Evolutionary conservation across 2,113 vertebrate species (phyloP), one percentile per base, ranked within the genome.

Genomic region (Nycticorax nycticorax): DNA sequence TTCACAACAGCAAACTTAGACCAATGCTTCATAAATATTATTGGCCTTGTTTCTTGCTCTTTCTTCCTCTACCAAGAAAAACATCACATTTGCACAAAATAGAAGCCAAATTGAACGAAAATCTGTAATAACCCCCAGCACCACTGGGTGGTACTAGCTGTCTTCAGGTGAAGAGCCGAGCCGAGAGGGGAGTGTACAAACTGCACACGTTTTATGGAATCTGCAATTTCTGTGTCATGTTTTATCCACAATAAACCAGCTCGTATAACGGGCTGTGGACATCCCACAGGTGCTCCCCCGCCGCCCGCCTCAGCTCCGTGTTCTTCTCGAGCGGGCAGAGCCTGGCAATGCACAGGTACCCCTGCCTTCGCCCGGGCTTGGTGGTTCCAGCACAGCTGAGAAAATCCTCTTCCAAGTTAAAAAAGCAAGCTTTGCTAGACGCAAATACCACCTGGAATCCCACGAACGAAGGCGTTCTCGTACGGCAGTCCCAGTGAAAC

Each of bases 101-200:
- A 5, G 0, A 18, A 28, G 15, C 3, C 10, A 50, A 27, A 6
- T 41, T 7, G 3, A 16, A 6, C 7, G 35, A 30, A 41, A 22
- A 24, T 4, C 8, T 88, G 91, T 45, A 96, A 84, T 77, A 57
- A 14, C 21, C 3, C 3, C 6, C 9, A 2, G 1, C 3, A 12
- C 97, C 98, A 97, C 98, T 79, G 41, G 97, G 90, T 98, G 98
- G 98, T 85, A 86, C 33, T 83, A 26, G 39, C 55, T 68, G 66
- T 63, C 96, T 88, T 47, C n/a, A 80, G 24, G 39, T 88, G 86
- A 32, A 48, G 27, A 12, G 52, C 14, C 1, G 55, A 10, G 53
- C 32, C 4, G 22, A 14, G 16, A 4, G 53, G 10, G 19, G 17
- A 37, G 23, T 53, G 0, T 12, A 0, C 12, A 23, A 3, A 15